Base-by-base conservation (phyloP, 1,140 invertebrate species). In the Ceratina calcarata region DNA sequence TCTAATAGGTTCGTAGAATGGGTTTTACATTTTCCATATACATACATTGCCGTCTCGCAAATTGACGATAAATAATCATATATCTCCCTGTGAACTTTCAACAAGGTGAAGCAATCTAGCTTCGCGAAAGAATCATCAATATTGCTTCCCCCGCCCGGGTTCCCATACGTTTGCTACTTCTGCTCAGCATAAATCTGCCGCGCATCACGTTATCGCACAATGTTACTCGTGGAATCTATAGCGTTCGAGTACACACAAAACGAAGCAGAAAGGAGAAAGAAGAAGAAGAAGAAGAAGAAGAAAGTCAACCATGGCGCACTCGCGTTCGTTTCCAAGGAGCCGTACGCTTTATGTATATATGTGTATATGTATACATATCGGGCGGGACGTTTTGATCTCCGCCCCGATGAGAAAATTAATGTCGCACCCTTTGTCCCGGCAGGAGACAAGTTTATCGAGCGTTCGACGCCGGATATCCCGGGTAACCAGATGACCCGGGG, bases 401-500 rank as follows among this genome's bases (percentile, higher is more conserved):
- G 18, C n/a, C n/a, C n/a, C 10, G 22, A 49, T 76, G 51, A 77
- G 75, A 62, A 37, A 51, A 70, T 77, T 62, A 77, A 70, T 32
- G 66, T 62, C 15, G 55, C 3, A 10, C 10, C n/a, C n/a, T 69
- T 69, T 61, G 57, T 70, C 57, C 69, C 61, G 22, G 0, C 24
- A 16, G 8, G n/a, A 16, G 57, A 70, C 55, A 24, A 61, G 71
- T 72, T 80, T 69, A 80, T 80, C 81, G 67, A 57, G 57, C 51
- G 69, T 58, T 66, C 45, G 53, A 51, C 12, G 18, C 20, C 32
- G 61, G 78, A 84, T 85, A 84, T 81, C 78, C 37, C 37, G 37
- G 37, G 82, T 70, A 78, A 73, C 73, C 67, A 62, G 68, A 66
- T n/a, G 61, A 66, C 82, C 73, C 83, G 13, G 53, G 84, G 84